phyloP scores from a whole-genome alignment of 2,797 vertebrate species.

The Nyctalus aviator region DNA sequence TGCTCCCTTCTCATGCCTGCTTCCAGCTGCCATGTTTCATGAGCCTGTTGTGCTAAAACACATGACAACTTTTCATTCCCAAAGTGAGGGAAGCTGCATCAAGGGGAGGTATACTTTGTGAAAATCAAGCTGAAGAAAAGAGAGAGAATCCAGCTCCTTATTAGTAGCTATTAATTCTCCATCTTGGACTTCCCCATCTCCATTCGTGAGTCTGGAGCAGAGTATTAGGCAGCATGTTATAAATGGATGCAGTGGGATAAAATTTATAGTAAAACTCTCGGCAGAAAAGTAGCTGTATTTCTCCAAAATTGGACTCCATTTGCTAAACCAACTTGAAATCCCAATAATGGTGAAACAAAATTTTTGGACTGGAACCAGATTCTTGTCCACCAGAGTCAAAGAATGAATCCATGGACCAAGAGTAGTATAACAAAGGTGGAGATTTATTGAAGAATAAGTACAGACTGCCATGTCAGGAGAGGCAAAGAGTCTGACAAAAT shows the following conservation, averaged over 20 bases:
- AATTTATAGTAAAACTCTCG: neutral
- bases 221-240: neutral
- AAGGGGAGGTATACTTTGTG: slow-evolving; percentile 39
- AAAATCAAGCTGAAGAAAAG: slow-evolving; percentile 55
- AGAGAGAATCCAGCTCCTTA: slow-evolving; percentile 49
- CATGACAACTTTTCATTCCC: slow-evolving; percentile 64
- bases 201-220: neutral
- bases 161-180: slow-evolving; percentile 57
- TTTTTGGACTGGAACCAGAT: too few relatives aligned
- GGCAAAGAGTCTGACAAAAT: too few relatives aligned
- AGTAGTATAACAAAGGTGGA: too few relatives aligned
- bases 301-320: neutral
- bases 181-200: neutral
- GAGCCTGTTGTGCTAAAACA: slow-evolving; percentile 75
- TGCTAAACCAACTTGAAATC: slow-evolving; percentile 21
- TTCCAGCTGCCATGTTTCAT: slow-evolving; percentile 48
- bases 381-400: too few relatives aligned
- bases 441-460: too few relatives aligned
- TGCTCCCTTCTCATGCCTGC: slow-evolving; percentile 60
- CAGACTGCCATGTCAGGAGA: too few relatives aligned
- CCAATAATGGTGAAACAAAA: neutral
- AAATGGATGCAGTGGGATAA: neutral
- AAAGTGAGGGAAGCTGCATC: slow-evolving; percentile 58
- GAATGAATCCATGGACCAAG: too few relatives aligned
- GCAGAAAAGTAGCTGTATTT: neutral